phyloP scores from a whole-genome alignment of 2,888 invertebrate species.

The Heliconius erato region DNA sequence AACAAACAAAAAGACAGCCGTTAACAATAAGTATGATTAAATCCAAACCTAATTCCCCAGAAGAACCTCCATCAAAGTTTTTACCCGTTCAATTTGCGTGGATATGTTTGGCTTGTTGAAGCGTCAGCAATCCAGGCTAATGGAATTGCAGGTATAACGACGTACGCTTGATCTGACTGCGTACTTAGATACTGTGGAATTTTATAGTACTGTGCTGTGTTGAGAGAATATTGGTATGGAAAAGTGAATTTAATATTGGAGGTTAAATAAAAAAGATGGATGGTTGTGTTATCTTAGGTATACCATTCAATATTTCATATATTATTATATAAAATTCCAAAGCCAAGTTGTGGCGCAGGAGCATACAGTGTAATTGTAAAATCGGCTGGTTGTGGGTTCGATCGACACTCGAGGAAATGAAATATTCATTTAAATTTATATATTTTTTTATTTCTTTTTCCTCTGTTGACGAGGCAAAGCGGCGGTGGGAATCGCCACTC shows the following conservation, averaged over 20 bases:
- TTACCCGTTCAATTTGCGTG: slow-evolving; percentile 56
- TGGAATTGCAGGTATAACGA: slow-evolving; percentile 56
- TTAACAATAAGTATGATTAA: slow-evolving; percentile 48
- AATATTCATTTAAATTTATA: too few species aligned
- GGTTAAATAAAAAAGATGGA: background rate
- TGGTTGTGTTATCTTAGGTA: background rate
- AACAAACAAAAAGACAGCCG: slow-evolving; percentile 26
- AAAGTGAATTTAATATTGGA: background rate
- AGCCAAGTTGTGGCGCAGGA: too few species aligned
- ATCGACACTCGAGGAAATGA: too few species aligned
- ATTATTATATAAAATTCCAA: too few species aligned
- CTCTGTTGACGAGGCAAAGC: too few species aligned
- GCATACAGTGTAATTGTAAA: too few species aligned
- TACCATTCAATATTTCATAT: too few species aligned
- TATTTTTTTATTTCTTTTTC: too few species aligned
- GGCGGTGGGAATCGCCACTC: too few species aligned
- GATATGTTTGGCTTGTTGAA: slow-evolving; percentile 56
- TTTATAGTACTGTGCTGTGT: background rate
- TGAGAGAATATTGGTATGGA: background rate
- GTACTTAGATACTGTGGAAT: slow-evolving; percentile 12
- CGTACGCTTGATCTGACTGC: slow-evolving; percentile 14
- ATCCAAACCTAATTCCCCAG: slow-evolving; percentile 46
- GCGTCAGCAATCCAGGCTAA: slow-evolving; percentile 60
- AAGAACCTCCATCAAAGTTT: slow-evolving; percentile 52
- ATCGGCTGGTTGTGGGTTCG: too few species aligned